Evolutionary conservation across 1,140 invertebrate species (phyloP).

Genomic region (Drosophila baimaii): DNA sequence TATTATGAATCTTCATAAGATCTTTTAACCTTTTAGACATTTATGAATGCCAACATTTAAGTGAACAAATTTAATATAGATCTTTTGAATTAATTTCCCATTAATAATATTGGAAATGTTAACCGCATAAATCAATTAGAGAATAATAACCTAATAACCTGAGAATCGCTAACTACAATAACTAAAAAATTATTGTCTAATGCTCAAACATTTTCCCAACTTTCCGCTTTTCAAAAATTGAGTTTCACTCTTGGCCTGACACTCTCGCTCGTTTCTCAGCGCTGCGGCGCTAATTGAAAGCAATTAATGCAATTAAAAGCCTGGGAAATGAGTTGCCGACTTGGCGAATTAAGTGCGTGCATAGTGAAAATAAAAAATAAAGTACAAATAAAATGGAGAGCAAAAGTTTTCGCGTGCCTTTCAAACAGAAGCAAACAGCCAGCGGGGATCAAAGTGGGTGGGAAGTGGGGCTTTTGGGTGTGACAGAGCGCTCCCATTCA

Average conservation of each 20-base stretch:
- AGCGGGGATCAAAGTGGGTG: conserved; percentile 6
- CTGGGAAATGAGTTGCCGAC: conserved; percentile 46
- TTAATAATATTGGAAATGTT: background rate
- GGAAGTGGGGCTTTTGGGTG: conserved; percentile 18
- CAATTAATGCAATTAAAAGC: conserved; percentile 78
- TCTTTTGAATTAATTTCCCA: conserved; percentile 8
- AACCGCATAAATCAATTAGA: conserved; percentile 7
- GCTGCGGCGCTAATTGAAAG: conserved; percentile 66
- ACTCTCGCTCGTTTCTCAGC: background rate
- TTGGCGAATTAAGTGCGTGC: conserved; percentile 36
- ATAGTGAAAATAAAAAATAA: conserved; percentile 11
- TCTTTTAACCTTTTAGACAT: too few relatives aligned
- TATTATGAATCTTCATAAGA: too few relatives aligned
- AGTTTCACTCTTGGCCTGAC: conserved; percentile 11
- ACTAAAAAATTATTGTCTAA: background rate
- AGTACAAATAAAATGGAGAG: conserved; percentile 35
- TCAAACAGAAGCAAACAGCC: conserved; percentile 18
- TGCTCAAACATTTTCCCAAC: conserved; percentile 6
- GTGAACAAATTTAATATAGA: background rate
- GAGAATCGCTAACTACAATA: conserved; percentile 14
- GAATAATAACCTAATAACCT: conserved; percentile 16
- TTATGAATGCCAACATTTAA: conserved; percentile 3
- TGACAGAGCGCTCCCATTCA: conserved; percentile 34
- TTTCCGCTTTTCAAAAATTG: background rate
- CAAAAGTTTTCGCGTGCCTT: conserved; percentile 46